phyloP scores from a whole-genome alignment of 2,888 invertebrate species.

The Punctoribates punctum region DNA sequence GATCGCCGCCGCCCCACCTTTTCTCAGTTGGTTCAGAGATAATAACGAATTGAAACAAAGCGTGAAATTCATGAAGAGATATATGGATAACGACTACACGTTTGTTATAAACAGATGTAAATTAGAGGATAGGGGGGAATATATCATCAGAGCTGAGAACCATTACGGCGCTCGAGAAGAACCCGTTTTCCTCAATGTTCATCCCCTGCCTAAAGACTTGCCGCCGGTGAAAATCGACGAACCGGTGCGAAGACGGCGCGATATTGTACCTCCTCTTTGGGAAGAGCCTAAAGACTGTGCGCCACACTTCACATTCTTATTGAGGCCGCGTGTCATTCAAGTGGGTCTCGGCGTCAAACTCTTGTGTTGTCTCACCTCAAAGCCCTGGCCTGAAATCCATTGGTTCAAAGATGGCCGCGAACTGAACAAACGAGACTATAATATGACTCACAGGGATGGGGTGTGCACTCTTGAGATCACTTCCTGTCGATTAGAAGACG shows the following conservation, averaged over 20 bases:
- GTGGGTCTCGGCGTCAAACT: slow-evolving; percentile 87
- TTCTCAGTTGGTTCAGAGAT: slow-evolving; percentile 92
- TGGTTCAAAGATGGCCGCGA: slow-evolving; percentile 84
- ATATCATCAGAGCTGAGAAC: slow-evolving; percentile 93
- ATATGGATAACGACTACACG: slow-evolving; percentile 91
- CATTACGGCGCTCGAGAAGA: slow-evolving; percentile 93
- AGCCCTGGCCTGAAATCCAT: slow-evolving; percentile 83
- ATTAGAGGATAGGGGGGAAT: slow-evolving; percentile 93
- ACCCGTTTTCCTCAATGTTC: slow-evolving; percentile 92
- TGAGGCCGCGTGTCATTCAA: slow-evolving; percentile 98
- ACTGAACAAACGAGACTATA: slow-evolving; percentile 81
- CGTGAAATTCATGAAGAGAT: slow-evolving; percentile 98
- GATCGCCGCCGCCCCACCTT: slow-evolving; percentile 81
- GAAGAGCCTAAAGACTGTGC: slow-evolving; percentile 87
- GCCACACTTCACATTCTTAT: slow-evolving; percentile 95
- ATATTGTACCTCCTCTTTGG: slow-evolving; percentile 62
- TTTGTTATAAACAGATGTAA: slow-evolving; percentile 95
- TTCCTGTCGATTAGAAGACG: slow-evolving; percentile 88
- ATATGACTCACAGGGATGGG: slow-evolving; percentile 86
- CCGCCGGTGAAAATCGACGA: slow-evolving; percentile 61
- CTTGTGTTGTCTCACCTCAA: slow-evolving; percentile 90
- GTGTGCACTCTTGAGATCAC: slow-evolving; percentile 95
- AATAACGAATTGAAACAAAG: slow-evolving; percentile 89
- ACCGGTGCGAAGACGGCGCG: slow-evolving; percentile 44
- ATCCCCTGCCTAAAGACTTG: slow-evolving; percentile 65